Conservation (phyloP, 2,888 invertebrate genomes). For the Eupithecia abbreviata region DNA sequence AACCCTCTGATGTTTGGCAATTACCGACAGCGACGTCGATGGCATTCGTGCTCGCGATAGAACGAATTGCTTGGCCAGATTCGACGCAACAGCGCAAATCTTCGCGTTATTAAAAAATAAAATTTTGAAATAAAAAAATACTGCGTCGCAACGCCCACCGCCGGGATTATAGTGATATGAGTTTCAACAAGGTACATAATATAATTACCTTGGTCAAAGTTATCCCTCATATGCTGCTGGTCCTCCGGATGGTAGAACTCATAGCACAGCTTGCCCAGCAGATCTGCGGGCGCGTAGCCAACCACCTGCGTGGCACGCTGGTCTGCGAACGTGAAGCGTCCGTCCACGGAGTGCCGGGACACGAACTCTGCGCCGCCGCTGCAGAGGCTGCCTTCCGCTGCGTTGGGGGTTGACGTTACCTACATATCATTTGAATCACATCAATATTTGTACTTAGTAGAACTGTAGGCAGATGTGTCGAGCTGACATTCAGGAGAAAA, state of each 20-base stretch:
- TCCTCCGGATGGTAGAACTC: constrained; percentile 99
- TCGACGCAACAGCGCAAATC: no score
- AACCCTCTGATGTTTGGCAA: no score
- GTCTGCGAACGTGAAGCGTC: constrained; percentile 99
- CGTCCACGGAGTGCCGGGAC: constrained; percentile 97
- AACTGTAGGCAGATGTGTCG: no score
- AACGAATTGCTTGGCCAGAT: no score
- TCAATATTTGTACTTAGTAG: background rate
- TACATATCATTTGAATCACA: constrained; percentile 38
- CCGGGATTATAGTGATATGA: no score
- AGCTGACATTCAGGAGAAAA: no score
- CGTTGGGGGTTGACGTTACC: constrained; percentile 97
- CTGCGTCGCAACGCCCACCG: no score
- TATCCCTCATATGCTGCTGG: constrained; percentile 98
- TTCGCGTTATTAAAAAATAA: no score
- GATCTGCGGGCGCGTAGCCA: constrained; percentile 96
- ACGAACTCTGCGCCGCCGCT: constrained; percentile 97
- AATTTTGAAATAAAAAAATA: no score
- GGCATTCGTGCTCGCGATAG: no score
- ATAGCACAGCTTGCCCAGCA: constrained; percentile 97
- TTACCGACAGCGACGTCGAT: no score
- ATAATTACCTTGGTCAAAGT: constrained; percentile 94
- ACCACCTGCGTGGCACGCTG: constrained; percentile 96
- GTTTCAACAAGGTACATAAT: no score
- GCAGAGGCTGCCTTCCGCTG: constrained; percentile 91